Evolutionary conservation across 2,888 invertebrate genomes (phyloP), one percentile per base, ranked within the genome.

Genomic region (Epistrophella euchroma): DNA sequence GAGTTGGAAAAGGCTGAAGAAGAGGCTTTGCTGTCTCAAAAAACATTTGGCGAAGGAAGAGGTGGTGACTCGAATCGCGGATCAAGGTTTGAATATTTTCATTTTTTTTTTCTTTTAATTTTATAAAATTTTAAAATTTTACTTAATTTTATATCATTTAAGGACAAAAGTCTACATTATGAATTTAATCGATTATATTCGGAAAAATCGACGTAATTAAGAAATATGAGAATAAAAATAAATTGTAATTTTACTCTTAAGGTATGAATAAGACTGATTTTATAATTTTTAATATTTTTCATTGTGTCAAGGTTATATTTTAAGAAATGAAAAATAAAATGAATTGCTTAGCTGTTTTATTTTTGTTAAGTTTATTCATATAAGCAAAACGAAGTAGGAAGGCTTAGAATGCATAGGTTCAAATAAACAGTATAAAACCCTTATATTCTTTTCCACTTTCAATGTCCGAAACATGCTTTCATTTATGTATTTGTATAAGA

Each of bases 101-200:
- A 45, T 10, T 19, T 17, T 45, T 7, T 37, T 52, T 10, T 19
- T 17, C 22, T 47, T 62, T 2, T 22, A 17, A 7, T 5, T 11
- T 32, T 11, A 37, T 0, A n/a, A 4, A 7, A 13, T 47, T 45
- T 19, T n/a, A n/a, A n/a, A n/a, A n/a, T 55, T 10, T 62, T 68
- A 45, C 13, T 62, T 5, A 19, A 35, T 25, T 15, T 45, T 15
- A 28, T 32, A 17, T 70, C 4, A 37, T 35, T 11, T 10, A 15
- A 86, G 86, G 11, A 77, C 86, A 19, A 86, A 82, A 10, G 62
- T 86, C 2, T 82, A 82, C 52, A 28, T 86, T 11, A 74, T 86
- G 82, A 86, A 86, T 37, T 62, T 86, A n/a, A 60, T 86, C 2
- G 82, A 86, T 28, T 82, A 71, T 50, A 82, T 86, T 5, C 72